Base-by-base conservation (phyloP, 2,888 invertebrate genomes). In the Automeris io region DNA sequence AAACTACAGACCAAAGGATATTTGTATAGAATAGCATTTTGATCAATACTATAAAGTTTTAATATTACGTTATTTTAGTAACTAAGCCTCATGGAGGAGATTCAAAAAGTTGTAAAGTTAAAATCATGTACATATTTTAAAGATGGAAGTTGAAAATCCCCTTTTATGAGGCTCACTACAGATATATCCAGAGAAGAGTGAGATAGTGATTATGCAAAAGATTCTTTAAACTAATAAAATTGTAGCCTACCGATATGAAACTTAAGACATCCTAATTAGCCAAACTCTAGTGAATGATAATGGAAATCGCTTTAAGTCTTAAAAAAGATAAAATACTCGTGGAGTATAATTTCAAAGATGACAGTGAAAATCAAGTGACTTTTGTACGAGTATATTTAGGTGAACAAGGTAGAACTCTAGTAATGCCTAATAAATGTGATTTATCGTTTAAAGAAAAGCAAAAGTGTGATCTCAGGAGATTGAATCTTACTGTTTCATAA, bases 401-500 rank as follows among this genome's bases (percentile, higher is more conserved):
- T 54, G 52, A 50, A 54, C 54, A 60, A 58, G 57, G 52, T 57
- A 53, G 53, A 55, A 54, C 49, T 61, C 43, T 70, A 68, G 61
- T 65, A 64, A 59, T 75, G 71, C 72, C 74, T 75, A 68, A 51
- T 43, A 64, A 73, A 63, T 78, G 76, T 78, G 78, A 80, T 81
- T 71, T 67, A 70, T 67, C 60, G 54, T 63, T 67, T 66, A 55
- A 59, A 54, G 56, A 53, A 60, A 58, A 63, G 60, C 57, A 58
- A 62, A 66, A 54, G 58, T 62, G 74, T 80, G 83, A 82, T 82
- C 83, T 81, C 80, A 75, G 65, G 59, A 61, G 63, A 72, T 71
- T 70, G 60, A 66, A 61, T 61, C 54, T 54, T 52, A 64, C 60
- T 58, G 43, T 52, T 55, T 57, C 53, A 53, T 58, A 47, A 49